Conservation (phyloP, 2,888 invertebrate species). For the Tetranychus piercei region DNA sequence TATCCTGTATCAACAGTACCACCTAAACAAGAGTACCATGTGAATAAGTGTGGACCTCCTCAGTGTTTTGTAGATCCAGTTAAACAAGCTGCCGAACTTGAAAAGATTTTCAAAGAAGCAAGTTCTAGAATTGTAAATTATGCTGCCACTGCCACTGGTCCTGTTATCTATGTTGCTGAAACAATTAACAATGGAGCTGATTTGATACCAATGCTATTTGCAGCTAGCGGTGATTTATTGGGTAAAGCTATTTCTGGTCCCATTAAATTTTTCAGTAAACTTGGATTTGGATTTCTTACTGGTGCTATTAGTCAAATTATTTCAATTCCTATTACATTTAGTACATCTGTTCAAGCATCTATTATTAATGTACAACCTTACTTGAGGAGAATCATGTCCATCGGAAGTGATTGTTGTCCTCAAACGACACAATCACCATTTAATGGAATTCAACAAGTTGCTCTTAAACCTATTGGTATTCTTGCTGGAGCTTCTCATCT, state of each 20-base stretch:
- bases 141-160: not conserved
- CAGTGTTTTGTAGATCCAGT: not conserved
- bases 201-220: not conserved
- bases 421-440: not conserved
- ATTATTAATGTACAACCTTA: not conserved
- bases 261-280: not conserved
- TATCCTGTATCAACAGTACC: not conserved
- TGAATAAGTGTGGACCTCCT: not conserved
- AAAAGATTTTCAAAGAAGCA: not conserved
- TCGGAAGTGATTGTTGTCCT: not conserved
- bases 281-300: not conserved
- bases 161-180: not conserved
- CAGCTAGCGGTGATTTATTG: not conserved
- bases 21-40: too few relatives aligned
- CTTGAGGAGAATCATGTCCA: not conserved
- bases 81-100: not conserved
- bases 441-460: not conserved
- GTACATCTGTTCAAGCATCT: not conserved
- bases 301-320: conserved; percentile 6
- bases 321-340: not conserved
- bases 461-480: not conserved
- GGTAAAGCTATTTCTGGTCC: not conserved
- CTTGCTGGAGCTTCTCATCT: not conserved
- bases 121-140: not conserved
- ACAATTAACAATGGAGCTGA: not conserved